These are phyloP conservation scores for Etheostoma nigrum DNA, from an alignment of 2,797 vertebrate species.

Conservation along the genomic window DNA sequence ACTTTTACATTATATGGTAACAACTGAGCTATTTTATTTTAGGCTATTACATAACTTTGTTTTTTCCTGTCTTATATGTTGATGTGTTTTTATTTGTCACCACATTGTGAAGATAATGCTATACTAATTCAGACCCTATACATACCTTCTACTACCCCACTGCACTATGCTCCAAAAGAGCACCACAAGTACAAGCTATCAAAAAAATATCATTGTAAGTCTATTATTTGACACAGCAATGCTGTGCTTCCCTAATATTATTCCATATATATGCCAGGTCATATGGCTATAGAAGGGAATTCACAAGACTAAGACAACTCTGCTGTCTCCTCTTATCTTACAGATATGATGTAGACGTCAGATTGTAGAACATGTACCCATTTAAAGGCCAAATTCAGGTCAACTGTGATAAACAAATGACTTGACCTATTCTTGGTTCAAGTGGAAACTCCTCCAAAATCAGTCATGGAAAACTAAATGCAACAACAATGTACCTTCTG, in stretches of 20 bases:
- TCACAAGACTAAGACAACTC: constrained; percentile 41
- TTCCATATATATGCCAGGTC: constrained; percentile 40
- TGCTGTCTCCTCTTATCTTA: constrained; percentile 36
- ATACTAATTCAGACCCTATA: constrained; percentile 61
- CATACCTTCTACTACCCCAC: constrained; percentile 63
- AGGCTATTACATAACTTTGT: constrained; percentile 33
- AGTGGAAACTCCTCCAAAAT: constrained; percentile 30
- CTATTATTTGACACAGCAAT: constrained; percentile 52
- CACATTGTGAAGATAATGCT: constrained; percentile 57
- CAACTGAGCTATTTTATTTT: constrained; percentile 41
- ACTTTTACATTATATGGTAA: constrained; percentile 43
- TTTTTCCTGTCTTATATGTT: constrained; percentile 23
- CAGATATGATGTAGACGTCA: constrained; percentile 46
- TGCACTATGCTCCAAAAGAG: constrained; percentile 48
- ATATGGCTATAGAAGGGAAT: constrained; percentile 50
- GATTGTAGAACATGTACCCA: constrained; percentile 29
- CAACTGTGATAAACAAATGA: constrained; percentile 29
- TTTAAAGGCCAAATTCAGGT: constrained; percentile 42
- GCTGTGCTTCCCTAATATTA: constrained; percentile 45
- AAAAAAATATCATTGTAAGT: constrained; percentile 41
- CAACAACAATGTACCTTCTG: constrained; percentile 9
- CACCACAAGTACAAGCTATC: constrained; percentile 55
- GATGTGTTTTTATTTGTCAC: constrained; percentile 40
- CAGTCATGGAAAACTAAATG: constrained; percentile 36
- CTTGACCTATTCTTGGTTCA: constrained; percentile 28